Evolutionary conservation across 2,888 invertebrate species (phyloP), one percentile per base, ranked within the genome.

Genomic region (Lasioglossum lativentre): DNA sequence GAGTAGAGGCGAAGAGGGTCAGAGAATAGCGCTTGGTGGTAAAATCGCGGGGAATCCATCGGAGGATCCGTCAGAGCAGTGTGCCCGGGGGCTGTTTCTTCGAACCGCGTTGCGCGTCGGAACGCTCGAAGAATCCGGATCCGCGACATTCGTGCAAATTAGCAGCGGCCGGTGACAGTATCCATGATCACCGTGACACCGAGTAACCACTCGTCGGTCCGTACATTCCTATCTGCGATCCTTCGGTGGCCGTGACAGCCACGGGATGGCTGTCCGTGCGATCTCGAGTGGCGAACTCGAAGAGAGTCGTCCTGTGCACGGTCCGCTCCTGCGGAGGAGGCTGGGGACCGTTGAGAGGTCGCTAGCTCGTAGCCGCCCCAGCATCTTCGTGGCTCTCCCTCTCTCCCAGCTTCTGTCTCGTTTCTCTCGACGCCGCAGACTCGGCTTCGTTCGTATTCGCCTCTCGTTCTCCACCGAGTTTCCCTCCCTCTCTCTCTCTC

Each of bases 101-200:
- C 42, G 85, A 78, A 83, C 19, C 85, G 42, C 52, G 45, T 30
- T 34, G 30, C 56, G 23, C 12, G 78, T 78, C 76, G 76, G 66
- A 83, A 83, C 83, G 83, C 52, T 75, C 85, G 78, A 86, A 86
- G 82, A 86, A 86, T 79, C 86, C 78, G 80, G 86, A 86, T 80
- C 85, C 66, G 71, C 82, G 86, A 86, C 86, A 83, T 78, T 80
- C 86, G 86, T 86, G 86, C 86, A 87, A 87, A 87, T 87, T 87
- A 87, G 86, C 86, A 87, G 78, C 70, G 79, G 63, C 78, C 75
- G 47, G 78, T 82, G 86, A 87, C 86, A 87, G 86, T 87, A 87
- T 87, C 86, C 86, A 75, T 83, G 86, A 87, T 87, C 86, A 83
- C 83, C 86, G 86, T 86, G 83, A 86, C 86, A 85, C 86, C 86